phyloP scores from a whole-genome alignment of 1,140 invertebrate genomes.

The Camponotus floridanus region DNA sequence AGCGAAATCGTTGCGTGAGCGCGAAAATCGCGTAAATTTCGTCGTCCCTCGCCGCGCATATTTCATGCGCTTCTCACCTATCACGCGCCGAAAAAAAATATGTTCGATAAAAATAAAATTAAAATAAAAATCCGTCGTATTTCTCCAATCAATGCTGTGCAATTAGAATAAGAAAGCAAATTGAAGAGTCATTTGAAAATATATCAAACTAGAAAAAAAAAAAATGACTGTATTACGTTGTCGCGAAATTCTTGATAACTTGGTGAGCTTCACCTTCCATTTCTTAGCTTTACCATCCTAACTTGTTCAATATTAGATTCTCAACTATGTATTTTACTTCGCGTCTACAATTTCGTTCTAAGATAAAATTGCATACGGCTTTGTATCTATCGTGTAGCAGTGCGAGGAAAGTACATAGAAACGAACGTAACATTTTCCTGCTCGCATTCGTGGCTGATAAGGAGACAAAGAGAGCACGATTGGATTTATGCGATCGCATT shows the following conservation, averaged over 20 bases:
- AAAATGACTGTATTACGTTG: neutral
- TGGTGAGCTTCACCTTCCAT: neutral
- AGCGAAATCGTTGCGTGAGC: conserved; percentile 62
- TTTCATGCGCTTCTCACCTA: conserved; percentile 1
- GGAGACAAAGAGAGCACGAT: conserved; percentile 45
- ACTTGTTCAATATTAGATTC: conserved; percentile 20
- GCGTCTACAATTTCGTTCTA: neutral
- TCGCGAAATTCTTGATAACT: neutral
- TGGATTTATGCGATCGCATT: conserved; percentile 60
- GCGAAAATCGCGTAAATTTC: conserved; percentile 71
- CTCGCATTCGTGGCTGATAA: conserved; percentile 39
- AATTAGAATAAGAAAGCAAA: neutral
- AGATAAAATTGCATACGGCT: conserved; percentile 37
- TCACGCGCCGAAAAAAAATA: conserved; percentile 32
- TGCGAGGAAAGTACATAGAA: neutral
- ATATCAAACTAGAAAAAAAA: neutral
- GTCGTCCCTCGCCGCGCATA: neutral
- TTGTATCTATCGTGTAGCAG: neutral
- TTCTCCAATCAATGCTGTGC: neutral
- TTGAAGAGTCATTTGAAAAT: neutral
- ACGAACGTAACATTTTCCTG: conserved; percentile 26
- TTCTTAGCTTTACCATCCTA: neutral
- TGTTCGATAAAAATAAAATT: conserved; percentile 42
- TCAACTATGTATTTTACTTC: neutral
- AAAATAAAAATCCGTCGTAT: conserved; percentile 10